Conservation (phyloP, 2,888 invertebrate species). For the Vanessa cardui region DNA sequence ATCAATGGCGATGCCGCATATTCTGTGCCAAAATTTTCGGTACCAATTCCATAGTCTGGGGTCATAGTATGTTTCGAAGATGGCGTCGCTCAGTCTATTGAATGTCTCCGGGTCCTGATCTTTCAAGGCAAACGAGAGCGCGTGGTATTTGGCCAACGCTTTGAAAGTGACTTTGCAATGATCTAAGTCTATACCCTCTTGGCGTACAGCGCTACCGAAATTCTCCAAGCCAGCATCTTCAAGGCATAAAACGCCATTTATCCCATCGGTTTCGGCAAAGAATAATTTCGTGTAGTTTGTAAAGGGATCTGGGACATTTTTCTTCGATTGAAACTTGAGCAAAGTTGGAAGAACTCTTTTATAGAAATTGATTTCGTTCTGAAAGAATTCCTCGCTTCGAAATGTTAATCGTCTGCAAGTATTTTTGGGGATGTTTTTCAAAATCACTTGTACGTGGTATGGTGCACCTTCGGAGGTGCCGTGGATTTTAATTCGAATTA, state of each 20-base stretch:
- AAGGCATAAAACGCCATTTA: conserved; percentile 80
- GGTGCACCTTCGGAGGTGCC: conserved; percentile 60
- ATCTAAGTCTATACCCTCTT: conserved; percentile 76
- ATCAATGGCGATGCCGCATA: conserved; percentile 82
- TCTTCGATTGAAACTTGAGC: conserved; percentile 68
- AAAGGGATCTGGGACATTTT: conserved; percentile 73
- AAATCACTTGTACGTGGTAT: conserved; percentile 78
- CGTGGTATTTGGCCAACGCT: conserved; percentile 83
- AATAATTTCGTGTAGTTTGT: conserved; percentile 76
- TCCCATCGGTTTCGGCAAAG: conserved; percentile 74
- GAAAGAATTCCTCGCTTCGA: conserved; percentile 86
- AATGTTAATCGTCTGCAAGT: conserved; percentile 84
- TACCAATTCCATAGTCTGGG: conserved; percentile 83
- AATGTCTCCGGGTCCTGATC: conserved; percentile 80
- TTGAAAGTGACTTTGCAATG: conserved; percentile 78
- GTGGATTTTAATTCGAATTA: conserved; percentile 83
- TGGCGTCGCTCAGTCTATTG: conserved; percentile 57
- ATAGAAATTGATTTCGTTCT: conserved; percentile 88
- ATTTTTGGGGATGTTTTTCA: conserved; percentile 87
- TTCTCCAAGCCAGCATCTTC: conserved; percentile 78
- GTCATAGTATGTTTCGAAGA: conserved; percentile 84
- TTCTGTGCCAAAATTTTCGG: conserved; percentile 72
- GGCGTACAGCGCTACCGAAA: conserved; percentile 72
- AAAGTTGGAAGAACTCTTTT: conserved; percentile 73
- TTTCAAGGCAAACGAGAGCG: conserved; percentile 82